Evolutionary conservation across 2,113 vertebrate species (phyloP), one percentile per base, ranked within the genome.

Genomic region (Polyodon spathula): DNA sequence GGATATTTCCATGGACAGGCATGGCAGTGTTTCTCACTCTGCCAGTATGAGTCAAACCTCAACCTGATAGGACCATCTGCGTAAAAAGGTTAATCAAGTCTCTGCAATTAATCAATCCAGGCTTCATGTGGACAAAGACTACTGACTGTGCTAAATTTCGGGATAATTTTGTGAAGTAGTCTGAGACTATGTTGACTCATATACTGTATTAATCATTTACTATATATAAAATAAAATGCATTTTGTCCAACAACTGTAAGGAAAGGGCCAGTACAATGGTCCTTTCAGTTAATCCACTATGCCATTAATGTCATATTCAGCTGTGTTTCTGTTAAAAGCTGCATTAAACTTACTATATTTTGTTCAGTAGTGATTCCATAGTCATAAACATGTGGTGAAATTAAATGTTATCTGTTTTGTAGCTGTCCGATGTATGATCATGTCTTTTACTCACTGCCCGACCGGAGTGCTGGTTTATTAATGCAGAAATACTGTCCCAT

Each of bases 11-110:
- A 65, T 68, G 64, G 67, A 65, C 71, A 72, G 69, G 66, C 69
- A 73, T 72, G 67, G 42, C 67, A 12, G 63, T 17, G 65, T 71
- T 76, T 73, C 70, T 80, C 75, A 76, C 77, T 69, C 68, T 46
- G 14, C 44, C 44, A 46, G 44, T 46, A 46, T 8, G 44, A 46
- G 8, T 81, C 81, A 78, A 78, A 78, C 81, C 83, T 83, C 78
- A 80, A 77, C 76, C 81, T 73, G 73, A 73, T 62, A 62, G 70
- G 73, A 55, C 77, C 77, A 66, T 82, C 73, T 76, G 78, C 78
- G 76, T 75, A 75, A 76, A 46, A 73, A 76, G 72, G 79, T 70
- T 79, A 83, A 78, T 76, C 68, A 71, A 67, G 66, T 68, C 67
- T 67, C 56, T 68, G 73, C 66, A 71, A 84, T 83, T 82, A 81